phyloP scores from a whole-genome alignment of 2,888 invertebrate genomes.

The Ichneumon xanthorius region DNA sequence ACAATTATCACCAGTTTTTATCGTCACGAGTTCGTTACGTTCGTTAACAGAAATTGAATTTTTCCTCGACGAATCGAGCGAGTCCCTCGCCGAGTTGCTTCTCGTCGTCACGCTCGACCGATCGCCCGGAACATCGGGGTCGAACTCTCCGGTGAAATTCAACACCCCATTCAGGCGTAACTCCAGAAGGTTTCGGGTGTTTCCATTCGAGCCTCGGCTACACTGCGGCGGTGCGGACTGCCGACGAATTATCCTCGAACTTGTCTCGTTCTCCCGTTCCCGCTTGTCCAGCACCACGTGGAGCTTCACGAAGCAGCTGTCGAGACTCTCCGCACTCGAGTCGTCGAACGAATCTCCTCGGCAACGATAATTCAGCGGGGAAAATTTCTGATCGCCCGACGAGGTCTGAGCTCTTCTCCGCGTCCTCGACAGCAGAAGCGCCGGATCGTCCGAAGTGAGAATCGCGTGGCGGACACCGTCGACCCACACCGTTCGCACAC shows the following conservation, averaged over 20 bases:
- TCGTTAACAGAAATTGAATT: slow-evolving; percentile 23
- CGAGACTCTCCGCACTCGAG: slow-evolving; percentile 73
- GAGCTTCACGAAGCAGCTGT: slow-evolving; percentile 78
- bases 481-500: slow-evolving; percentile 89
- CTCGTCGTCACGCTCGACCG: slow-evolving; percentile 21
- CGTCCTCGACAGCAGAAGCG: slow-evolving; percentile 73
- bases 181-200: slow-evolving; percentile 51
- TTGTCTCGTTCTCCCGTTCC: slow-evolving; percentile 59
- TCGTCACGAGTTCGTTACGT: background rate
- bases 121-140: slow-evolving; percentile 17
- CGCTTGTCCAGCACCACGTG: slow-evolving; percentile 76
- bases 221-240: slow-evolving; percentile 76
- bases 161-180: slow-evolving; percentile 53
- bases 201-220: slow-evolving; percentile 32
- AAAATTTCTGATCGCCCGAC: slow-evolving; percentile 70
- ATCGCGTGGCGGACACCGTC: slow-evolving; percentile 90
- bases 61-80: slow-evolving; percentile 18
- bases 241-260: slow-evolving; percentile 71
- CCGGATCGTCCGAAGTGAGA: slow-evolving; percentile 88
- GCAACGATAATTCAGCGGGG: slow-evolving; percentile 72
- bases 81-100: background rate
- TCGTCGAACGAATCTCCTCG: slow-evolving; percentile 63
- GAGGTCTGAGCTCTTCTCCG: slow-evolving; percentile 74
- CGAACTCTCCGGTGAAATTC: slow-evolving; percentile 43
- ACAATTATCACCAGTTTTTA: slow-evolving; percentile 9